A percentile compares a stretch with the other conserved stretches of the same genome.
Conservation (phyloP, 1,140 invertebrate species). For the Musca vetustissima region DNA sequence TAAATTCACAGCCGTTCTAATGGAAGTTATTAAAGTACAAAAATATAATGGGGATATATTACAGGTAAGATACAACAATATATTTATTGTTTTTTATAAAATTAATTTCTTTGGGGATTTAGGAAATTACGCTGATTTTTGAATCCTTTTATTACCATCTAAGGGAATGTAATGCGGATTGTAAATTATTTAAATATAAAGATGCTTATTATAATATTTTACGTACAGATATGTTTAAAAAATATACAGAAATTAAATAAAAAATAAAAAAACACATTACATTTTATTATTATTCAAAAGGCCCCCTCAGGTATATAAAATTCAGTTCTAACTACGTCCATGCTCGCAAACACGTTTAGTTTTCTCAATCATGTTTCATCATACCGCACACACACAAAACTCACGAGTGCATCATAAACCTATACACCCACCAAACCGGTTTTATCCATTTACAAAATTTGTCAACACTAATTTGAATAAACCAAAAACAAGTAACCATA, state of each 20-base stretch:
- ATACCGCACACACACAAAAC: no score
- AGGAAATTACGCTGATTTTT: neutral
- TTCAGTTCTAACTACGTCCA: no score
- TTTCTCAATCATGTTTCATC: no score
- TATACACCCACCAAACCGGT: no score
- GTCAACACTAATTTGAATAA: neutral
- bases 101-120: neutral
- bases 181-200: conserved; percentile 2
- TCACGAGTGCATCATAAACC: no score
- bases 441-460: neutral
- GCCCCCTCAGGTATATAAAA: no score
- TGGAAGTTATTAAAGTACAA: conserved; percentile 24
- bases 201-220: neutral
- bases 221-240: conserved; percentile 3
- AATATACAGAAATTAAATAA: neutral
- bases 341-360: no score
- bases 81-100: neutral
- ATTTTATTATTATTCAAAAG: no score
- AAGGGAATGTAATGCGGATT: neutral
- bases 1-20: conserved; percentile 24
- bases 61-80: conserved; percentile 17
- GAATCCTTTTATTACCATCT: conserved; percentile 25
- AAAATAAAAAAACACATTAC: no score
- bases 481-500: no score
- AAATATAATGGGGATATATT: conserved; percentile 5